Conservation (phyloP, 1,140 invertebrate genomes). For the Trissolcus basalis region DNA sequence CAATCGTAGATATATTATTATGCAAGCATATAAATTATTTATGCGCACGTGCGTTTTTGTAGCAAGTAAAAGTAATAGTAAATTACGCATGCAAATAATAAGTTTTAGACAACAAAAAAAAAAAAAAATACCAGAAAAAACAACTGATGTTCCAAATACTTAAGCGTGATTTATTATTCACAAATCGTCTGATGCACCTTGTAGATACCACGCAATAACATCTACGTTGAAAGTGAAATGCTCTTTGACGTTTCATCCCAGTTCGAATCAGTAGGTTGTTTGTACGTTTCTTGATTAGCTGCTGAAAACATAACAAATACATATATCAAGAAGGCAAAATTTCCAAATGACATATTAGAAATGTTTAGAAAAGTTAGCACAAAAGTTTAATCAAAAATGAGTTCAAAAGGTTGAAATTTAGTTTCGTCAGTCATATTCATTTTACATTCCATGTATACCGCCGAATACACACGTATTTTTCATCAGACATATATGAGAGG, state of each 20-base stretch:
- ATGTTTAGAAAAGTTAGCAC: too few relatives aligned
- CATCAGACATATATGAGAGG: too few relatives aligned
- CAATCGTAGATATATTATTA: slow-evolving; percentile 16
- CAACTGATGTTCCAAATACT: slow-evolving; percentile 10
- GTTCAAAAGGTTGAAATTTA: too few relatives aligned
- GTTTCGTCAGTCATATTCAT: too few relatives aligned
- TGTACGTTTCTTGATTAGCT: too few relatives aligned
- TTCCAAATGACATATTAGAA: too few relatives aligned
- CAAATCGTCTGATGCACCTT: slow-evolving; percentile 27
- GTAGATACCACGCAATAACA: slow-evolving; percentile 7
- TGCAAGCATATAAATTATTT: slow-evolving; percentile 44
- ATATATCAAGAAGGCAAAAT: too few relatives aligned
- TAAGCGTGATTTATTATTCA: slow-evolving; percentile 34
- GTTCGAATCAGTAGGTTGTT: not conserved
- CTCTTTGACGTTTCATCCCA: slow-evolving; percentile 17
- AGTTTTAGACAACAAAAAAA: slow-evolving; percentile 20
- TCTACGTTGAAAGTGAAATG: slow-evolving; percentile 26
- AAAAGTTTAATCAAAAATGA: too few relatives aligned
- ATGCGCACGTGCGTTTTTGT: slow-evolving; percentile 32
- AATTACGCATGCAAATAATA: slow-evolving; percentile 37
- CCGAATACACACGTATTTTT: too few relatives aligned
- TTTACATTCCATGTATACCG: too few relatives aligned
- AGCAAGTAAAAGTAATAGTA: slow-evolving; percentile 37
- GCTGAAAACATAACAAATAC: too few relatives aligned
- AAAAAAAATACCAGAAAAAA: slow-evolving; percentile 12